Evolutionary conservation across 2,888 invertebrate genomes (phyloP), one percentile per base, ranked within the genome.

Genomic region (Ochropleura plecta): DNA sequence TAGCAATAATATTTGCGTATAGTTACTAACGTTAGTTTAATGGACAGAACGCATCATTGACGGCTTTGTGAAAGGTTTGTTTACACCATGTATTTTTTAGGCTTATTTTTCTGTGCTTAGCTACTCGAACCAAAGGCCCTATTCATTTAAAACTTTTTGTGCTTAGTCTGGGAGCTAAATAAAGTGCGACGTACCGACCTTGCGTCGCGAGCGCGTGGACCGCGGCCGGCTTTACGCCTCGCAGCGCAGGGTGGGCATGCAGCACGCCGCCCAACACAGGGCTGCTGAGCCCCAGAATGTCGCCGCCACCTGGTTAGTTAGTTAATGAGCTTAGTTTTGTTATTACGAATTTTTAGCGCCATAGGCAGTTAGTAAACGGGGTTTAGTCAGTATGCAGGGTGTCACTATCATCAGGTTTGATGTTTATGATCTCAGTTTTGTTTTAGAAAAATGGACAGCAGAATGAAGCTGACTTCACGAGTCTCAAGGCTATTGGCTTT

Each of bases 241-340:
- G 96, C 81, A 98, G 94, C 4, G 98, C 98, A 5, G 98, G 97
- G 93, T 98, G 98, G 86, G 97, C 93, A 84, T 97, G 95, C 51
- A 95, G 90, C 44, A 96, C 94, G 0, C 96, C 95, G 8, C 95
- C 95, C 76, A 96, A 91, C 79, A 96, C 95, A 5, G 95, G 95
- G 90, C 95, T 95, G 90, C 94, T 93, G 16, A 96, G 90, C 10
- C 96, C 96, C 81, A 96, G 94, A 84, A 96, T 94, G 79, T 96
- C 96, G 63, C 96, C 97, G 83, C 97, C 97, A 90, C 95, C 95
- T 94, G 92, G 86, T 88, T 82, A 77, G 81, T 83, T 73, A 71
- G 76, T 82, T 83, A 82, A 76, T 81, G 55, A 80, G 80, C 73
- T 89, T 84, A 82, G 82, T 85, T 75, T 75, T 66, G 49, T 69